Evolutionary conservation across 2,113 vertebrate genomes (phyloP).

Genomic region (Bostrychus sinensis): DNA sequence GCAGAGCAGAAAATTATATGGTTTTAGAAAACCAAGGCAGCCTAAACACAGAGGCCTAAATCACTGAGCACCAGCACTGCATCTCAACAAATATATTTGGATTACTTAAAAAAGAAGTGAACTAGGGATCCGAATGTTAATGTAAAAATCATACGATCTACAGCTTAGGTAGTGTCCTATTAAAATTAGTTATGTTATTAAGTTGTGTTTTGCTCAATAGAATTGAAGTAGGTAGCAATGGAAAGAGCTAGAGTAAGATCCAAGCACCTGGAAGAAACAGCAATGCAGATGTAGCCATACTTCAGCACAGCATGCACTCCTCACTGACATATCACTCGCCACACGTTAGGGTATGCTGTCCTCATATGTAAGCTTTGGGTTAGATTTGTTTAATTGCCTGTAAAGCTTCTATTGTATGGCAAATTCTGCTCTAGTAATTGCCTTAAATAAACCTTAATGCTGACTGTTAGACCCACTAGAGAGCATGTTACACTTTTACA

Average conservation of each 20-base stretch:
- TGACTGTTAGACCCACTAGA: slow-evolving; percentile 33
- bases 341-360: slow-evolving; percentile 11
- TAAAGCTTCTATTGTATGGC: slow-evolving; percentile 44
- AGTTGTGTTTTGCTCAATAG: slow-evolving; percentile 24
- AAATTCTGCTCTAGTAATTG: slow-evolving; percentile 59
- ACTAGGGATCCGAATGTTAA: background rate
- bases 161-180: slow-evolving; percentile 5
- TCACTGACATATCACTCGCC: slow-evolving; percentile 26
- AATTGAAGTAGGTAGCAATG: slow-evolving; percentile 15
- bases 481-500: slow-evolving; percentile 45
- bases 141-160: background rate
- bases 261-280: slow-evolving; percentile 8
- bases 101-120: background rate
- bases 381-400: slow-evolving; percentile 53
- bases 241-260: background rate
- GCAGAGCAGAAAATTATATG: slow-evolving; percentile 67
- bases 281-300: background rate
- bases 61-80: slow-evolving; percentile 45
- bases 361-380: slow-evolving; percentile 33
- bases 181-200: slow-evolving; percentile 36
- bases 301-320: background rate
- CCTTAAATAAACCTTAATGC: slow-evolving; percentile 60
- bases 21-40: slow-evolving; percentile 65
- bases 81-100: slow-evolving; percentile 51
- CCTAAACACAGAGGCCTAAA: slow-evolving; percentile 64